These are phyloP conservation scores for Lamproptera curius DNA, from an alignment of 2,888 invertebrate genomes.

Conservation along the genomic window DNA sequence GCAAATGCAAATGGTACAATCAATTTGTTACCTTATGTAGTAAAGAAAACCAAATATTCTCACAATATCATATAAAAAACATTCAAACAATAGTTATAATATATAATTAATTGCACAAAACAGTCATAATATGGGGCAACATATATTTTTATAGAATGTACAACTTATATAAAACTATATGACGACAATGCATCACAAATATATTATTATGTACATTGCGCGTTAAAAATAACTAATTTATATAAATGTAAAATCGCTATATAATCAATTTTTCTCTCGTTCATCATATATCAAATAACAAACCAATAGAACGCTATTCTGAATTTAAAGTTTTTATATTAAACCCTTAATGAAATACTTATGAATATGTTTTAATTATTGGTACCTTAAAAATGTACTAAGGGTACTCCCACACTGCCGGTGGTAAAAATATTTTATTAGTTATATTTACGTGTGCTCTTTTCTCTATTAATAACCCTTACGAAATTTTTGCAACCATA, in stretches of 20 bases:
- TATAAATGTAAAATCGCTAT: slow-evolving; percentile 22
- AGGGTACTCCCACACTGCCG: too few relatives aligned
- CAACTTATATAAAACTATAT: slow-evolving; percentile 13
- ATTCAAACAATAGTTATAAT: slow-evolving; percentile 4
- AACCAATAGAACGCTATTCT: too few relatives aligned
- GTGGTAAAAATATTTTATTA: too few relatives aligned
- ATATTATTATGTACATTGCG: slow-evolving; percentile 36
- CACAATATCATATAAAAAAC: slow-evolving; percentile 6
- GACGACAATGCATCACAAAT: slow-evolving; percentile 31
- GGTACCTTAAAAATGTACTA: background rate
- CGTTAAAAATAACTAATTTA: slow-evolving; percentile 32
- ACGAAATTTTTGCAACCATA: too few relatives aligned
- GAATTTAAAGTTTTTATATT: background rate
- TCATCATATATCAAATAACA: background rate
- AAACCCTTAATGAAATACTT: background rate
- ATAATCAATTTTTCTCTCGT: slow-evolving; percentile 8
- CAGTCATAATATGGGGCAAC: slow-evolving; percentile 4
- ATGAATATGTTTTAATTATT: background rate
- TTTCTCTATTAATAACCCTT: too few relatives aligned
- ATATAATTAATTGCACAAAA: slow-evolving; percentile 17
- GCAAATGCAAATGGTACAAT: slow-evolving; percentile 61
- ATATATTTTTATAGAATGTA: slow-evolving; percentile 2
- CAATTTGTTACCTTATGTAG: slow-evolving; percentile 5
- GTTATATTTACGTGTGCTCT: too few relatives aligned
- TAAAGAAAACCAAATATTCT: slow-evolving; percentile 4